phyloP scores from a whole-genome alignment of 64 coral and sea anemone species.

The Actinia equina region DNA sequence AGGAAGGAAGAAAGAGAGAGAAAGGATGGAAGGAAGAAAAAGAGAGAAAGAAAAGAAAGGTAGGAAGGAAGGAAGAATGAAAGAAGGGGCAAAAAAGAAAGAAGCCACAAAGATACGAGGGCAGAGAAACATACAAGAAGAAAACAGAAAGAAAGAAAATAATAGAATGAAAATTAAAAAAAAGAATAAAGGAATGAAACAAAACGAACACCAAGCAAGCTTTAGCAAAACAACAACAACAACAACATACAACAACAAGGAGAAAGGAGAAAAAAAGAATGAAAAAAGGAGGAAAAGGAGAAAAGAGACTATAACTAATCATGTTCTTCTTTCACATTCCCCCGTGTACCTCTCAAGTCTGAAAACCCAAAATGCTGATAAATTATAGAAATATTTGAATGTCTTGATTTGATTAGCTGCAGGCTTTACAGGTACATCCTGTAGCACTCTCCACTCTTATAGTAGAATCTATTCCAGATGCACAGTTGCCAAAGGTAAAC shows the following conservation, averaged over 20 bases:
- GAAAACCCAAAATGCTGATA: neutral
- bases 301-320: neutral
- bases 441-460: neutral
- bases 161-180: too few relatives aligned
- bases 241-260: neutral
- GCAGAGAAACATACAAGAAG: too few relatives aligned
- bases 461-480: neutral
- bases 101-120: too few relatives aligned
- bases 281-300: neutral
- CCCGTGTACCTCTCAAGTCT: neutral
- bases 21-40: neutral
- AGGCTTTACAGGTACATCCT: neutral
- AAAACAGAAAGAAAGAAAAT: too few relatives aligned
- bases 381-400: neutral
- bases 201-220: too few relatives aligned
- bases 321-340: neutral
- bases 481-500: neutral
- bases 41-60: neutral
- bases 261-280: neutral
- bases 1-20: neutral
- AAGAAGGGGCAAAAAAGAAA: too few relatives aligned
- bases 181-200: too few relatives aligned
- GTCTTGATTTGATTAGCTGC: constrained; percentile 3
- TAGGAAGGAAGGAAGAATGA: neutral
- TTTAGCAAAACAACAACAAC: too few relatives aligned